These are phyloP conservation scores for Ficedula albicollis DNA, from an alignment of 2,797 vertebrate species.

Conservation along the genomic window DNA sequence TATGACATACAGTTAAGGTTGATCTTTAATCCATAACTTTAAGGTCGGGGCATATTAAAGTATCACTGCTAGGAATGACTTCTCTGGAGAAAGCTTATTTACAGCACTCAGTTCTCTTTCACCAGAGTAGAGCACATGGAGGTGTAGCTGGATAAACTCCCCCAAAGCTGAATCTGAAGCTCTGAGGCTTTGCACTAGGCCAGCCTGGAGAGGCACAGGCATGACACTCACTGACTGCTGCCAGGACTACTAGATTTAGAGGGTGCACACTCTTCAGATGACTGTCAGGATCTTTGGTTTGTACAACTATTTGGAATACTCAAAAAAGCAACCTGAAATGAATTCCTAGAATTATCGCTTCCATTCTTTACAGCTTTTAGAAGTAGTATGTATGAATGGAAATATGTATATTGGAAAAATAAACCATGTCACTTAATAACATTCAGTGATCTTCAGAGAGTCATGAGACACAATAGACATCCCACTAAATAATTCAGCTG, in stretches of 20 bases:
- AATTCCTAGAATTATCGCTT: background rate
- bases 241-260: background rate
- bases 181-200: background rate
- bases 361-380: background rate
- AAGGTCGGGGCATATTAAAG: background rate
- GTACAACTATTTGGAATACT: background rate
- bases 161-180: background rate
- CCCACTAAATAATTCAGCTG: background rate
- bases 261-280: background rate
- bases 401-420: background rate
- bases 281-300: background rate
- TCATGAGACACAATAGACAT: background rate
- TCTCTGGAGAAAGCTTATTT: background rate
- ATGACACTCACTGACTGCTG: accelerated
- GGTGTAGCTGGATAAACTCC: background rate
- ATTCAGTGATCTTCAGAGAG: background rate
- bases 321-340: background rate
- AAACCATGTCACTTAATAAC: background rate
- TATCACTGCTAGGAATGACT: background rate
- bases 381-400: background rate
- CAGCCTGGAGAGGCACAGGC: background rate
- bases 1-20: background rate
- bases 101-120: background rate
- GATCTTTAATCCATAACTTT: background rate
- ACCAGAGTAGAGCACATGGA: accelerated